phyloP scores from a whole-genome alignment of 1,140 invertebrate genomes.

The Macrostomum lignano region DNA sequence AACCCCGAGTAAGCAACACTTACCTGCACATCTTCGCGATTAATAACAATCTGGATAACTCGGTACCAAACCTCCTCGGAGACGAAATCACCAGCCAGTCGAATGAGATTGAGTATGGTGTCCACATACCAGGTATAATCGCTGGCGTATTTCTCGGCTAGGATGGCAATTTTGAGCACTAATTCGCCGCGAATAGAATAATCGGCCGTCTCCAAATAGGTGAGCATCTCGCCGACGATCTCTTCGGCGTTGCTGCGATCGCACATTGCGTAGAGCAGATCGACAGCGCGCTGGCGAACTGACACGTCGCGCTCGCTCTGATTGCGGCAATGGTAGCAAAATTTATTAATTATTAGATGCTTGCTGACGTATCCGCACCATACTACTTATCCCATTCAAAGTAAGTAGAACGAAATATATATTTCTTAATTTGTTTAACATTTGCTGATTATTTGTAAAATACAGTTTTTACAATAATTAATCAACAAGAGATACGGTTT shows the following conservation, averaged over 20 bases:
- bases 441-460: too few species aligned
- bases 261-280: constrained; percentile 98
- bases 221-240: constrained; percentile 97
- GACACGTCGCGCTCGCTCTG: constrained; percentile 92
- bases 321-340: too few species aligned
- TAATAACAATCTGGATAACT: constrained; percentile 98
- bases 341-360: too few species aligned
- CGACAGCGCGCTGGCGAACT: constrained; percentile 84
- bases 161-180: constrained; percentile 94
- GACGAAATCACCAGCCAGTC: constrained; percentile 97
- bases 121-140: constrained; percentile 98
- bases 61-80: constrained; percentile 43
- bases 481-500: too few species aligned
- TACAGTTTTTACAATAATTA: too few species aligned
- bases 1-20: too few species aligned
- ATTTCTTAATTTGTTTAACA: too few species aligned
- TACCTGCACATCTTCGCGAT: constrained; percentile 77
- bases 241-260: constrained; percentile 95
- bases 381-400: too few species aligned
- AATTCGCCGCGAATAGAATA: constrained; percentile 99
- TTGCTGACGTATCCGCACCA: too few species aligned
- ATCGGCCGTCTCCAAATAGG: constrained; percentile 92
- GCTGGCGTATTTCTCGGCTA: constrained; percentile 96
- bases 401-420: too few species aligned
- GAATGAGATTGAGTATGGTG: constrained; percentile 90